Evolutionary conservation across 2,888 invertebrate genomes (phyloP).

Genomic region (Caenorhabditis sp.): DNA sequence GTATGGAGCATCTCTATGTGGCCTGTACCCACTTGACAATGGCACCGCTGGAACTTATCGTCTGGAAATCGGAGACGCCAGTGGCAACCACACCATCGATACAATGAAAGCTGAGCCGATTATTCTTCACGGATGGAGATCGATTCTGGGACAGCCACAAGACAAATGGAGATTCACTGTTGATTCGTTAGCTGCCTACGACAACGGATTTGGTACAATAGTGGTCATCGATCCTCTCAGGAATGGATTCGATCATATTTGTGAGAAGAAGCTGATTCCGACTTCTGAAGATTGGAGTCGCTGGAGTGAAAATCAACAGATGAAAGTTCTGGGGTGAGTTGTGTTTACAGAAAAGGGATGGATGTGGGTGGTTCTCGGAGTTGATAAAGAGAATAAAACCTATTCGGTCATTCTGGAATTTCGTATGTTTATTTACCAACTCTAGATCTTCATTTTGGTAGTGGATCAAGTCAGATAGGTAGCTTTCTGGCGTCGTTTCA

Average conservation of each 20-base stretch:
- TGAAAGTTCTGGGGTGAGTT: constrained; percentile 55
- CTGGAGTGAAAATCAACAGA: constrained; percentile 45
- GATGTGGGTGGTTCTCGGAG: too few species aligned
- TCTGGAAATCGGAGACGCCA: constrained; percentile 71
- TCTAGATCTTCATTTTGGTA: too few species aligned
- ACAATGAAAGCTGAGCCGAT: constrained; percentile 64
- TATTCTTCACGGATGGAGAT: constrained; percentile 65
- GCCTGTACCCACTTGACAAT: constrained; percentile 63
- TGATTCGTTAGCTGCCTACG: constrained; percentile 64
- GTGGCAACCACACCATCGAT: constrained; percentile 46
- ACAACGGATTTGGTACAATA: constrained; percentile 63
- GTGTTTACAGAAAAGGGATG: too few species aligned
- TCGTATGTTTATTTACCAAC: too few species aligned
- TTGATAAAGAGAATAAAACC: too few species aligned
- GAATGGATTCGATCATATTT: constrained; percentile 61
- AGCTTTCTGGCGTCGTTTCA: too few species aligned
- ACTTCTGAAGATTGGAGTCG: constrained; percentile 42
- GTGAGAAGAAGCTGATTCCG: constrained; percentile 66
- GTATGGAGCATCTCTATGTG: constrained; percentile 54
- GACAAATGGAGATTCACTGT: constrained; percentile 60
- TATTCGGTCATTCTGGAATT: too few species aligned
- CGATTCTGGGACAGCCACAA: constrained; percentile 28
- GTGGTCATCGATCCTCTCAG: constrained; percentile 64
- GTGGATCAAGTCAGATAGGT: too few species aligned
- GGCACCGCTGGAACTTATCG: constrained; percentile 51